These are phyloP conservation scores for Anthopleura xanthogrammica DNA, from an alignment of 92 coral and sea anemone genomes.

Conservation along the genomic window DNA sequence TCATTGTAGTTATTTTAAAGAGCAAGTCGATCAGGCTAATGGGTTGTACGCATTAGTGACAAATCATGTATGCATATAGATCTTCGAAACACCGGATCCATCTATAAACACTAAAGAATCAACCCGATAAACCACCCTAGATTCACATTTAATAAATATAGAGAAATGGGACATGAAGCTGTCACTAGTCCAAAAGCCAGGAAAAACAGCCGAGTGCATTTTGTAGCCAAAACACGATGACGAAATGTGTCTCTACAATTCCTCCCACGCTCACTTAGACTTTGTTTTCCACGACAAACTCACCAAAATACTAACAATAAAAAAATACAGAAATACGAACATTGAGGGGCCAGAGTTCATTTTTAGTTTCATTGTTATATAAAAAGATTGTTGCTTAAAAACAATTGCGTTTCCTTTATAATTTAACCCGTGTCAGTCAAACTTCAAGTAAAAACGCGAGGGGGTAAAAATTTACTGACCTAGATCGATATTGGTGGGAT, in stretches of 20 bases:
- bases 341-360: background rate
- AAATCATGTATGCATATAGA: constrained; percentile 6
- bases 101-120: constrained; percentile 3
- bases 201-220: background rate
- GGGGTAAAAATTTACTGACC: background rate
- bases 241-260: background rate
- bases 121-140: constrained; percentile 5
- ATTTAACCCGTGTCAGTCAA: background rate
- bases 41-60: constrained; percentile 21
- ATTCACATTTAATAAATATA: background rate
- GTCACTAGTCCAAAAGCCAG: background rate
- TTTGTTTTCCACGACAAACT: background rate
- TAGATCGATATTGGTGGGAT: background rate
- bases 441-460: too few species aligned
- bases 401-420: background rate
- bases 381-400: background rate
- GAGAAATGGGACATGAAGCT: constrained; percentile 1
- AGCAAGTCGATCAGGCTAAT: constrained; percentile 15
- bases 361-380: background rate
- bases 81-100: constrained; percentile 19
- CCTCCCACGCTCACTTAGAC: constrained; percentile 3
- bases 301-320: background rate
- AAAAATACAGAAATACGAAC: background rate
- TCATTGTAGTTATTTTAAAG: constrained; percentile 15
- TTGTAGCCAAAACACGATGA: constrained; percentile 19